Conservation (phyloP, 2,113 vertebrate species). For the Anhinga rufa region DNA sequence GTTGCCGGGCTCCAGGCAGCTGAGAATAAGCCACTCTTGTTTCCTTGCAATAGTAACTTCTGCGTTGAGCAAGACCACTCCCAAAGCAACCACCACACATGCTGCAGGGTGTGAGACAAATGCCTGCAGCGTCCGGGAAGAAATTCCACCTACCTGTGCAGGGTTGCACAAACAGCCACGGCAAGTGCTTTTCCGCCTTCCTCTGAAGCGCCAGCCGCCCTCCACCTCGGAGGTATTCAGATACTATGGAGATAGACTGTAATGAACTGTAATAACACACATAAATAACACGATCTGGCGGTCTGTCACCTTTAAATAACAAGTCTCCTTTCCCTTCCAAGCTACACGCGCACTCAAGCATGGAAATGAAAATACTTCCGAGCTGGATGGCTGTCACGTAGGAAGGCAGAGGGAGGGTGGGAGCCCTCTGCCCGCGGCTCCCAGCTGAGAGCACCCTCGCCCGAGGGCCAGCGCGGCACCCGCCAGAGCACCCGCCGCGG, state of each 20-base stretch:
- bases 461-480: not conserved
- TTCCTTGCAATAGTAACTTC: not conserved
- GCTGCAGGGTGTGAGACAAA: not conserved
- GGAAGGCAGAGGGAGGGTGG: not conserved
- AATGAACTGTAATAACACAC: not conserved
- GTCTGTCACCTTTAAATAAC: not conserved
- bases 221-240: not conserved
- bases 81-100: not conserved
- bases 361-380: not conserved
- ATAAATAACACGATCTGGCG: not conserved
- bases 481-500: not conserved
- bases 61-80: not conserved
- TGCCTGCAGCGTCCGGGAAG: not conserved
- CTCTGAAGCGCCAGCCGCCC: not conserved
- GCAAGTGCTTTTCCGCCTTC: not conserved
- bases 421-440: not conserved
- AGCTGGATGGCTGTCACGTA: not conserved
- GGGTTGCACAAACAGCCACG: not conserved
- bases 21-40: not conserved
- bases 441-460: not conserved
- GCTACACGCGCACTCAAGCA: not conserved
- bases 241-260: not conserved
- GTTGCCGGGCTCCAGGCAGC: accelerated
- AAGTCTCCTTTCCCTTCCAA: not conserved
- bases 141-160: not conserved